Evolutionary conservation across 2,797 vertebrate genomes (phyloP), one percentile per base, ranked within the genome.

Genomic region (Melanotaenia parkinsoni): DNA sequence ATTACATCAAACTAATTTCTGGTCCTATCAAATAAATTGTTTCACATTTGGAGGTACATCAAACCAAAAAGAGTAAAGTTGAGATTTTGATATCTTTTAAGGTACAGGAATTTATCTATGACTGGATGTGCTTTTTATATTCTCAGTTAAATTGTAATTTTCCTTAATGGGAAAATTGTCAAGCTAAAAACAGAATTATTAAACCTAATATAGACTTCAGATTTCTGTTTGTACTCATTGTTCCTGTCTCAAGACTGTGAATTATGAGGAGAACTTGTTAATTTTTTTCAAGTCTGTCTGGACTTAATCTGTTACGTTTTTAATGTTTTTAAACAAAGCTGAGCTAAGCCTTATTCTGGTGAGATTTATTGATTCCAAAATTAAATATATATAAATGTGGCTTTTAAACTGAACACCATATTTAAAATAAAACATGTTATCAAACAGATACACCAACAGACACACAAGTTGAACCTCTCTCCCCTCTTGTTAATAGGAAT

Each of bases 401-500:
- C 16, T 63, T 37, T 51, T 18, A 32, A 32, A 63, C 13, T 1
- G 13, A 51, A 54, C 51, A 60, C 56, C 38, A 28, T 37, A 22
- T 5, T 1, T 28, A 13, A 67, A 70, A 73, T 22, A 66, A 56
- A 40, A 54, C 0, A 10, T 45, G 11, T 2, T 13, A 24, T 9
- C 1, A 30, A n/a, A 63, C 40, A 70, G 2, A 35, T 63, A 74
- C 70, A 57, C 37, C 45, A 16, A 63, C 5, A 67, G 32, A 62
- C 33, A 12, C 64, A 63, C 16, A 37, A 47, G 30, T 63, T 61
- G 30, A 32, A 37, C 56, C 65, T 62, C 74, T 73, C 71, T 82
- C 71, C 67, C 79, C 79, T 70, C 78, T 74, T 76, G 94, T 96
- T 97, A 97, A 98, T 97, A 96, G 96, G 96, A 97, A 98, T 96